Conservation (phyloP, 2,888 invertebrate genomes). For the Trileptium ribeirensis region DNA sequence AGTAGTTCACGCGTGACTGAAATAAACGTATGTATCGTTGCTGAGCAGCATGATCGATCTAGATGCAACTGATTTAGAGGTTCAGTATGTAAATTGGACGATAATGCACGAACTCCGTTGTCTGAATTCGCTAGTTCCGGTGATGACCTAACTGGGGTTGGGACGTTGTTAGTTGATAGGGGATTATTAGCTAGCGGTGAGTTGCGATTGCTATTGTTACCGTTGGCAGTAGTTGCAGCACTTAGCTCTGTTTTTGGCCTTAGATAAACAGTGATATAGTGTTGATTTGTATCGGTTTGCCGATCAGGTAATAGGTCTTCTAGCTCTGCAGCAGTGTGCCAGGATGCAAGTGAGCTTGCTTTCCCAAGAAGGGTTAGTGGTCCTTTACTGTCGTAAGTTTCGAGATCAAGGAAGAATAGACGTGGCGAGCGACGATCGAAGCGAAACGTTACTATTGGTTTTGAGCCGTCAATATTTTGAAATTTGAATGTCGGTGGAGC, state of each 20-base stretch:
- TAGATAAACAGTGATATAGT: not conserved
- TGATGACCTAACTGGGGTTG: not conserved
- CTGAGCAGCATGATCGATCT: not conserved
- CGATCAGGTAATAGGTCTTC: constrained; percentile 11
- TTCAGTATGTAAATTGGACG: too few relatives aligned
- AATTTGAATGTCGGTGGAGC: not conserved
- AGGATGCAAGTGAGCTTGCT: not conserved
- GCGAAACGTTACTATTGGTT: constrained; percentile 10
- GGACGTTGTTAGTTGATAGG: not conserved
- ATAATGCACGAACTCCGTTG: not conserved
- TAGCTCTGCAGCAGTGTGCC: constrained; percentile 10
- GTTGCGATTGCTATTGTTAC: not conserved
- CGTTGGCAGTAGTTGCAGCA: too few relatives aligned
- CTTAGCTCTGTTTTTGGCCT: constrained; percentile 10
- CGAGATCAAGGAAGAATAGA: constrained; percentile 7
- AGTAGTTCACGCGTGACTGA: constrained; percentile 7
- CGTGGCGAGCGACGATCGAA: constrained; percentile 5
- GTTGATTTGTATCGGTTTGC: constrained; percentile 2
- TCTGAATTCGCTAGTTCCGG: not conserved
- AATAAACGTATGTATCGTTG: constrained; percentile 8
- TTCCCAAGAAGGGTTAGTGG: not conserved
- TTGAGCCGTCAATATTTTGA: constrained; percentile 16
- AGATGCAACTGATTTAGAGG: not conserved
- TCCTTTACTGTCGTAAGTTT: constrained; percentile 2
- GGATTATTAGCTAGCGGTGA: not conserved